A percentile compares a stretch with the other conserved stretches of the same genome.
Conservation (phyloP, 2,113 vertebrate species). For the Isichthys henryi region DNA sequence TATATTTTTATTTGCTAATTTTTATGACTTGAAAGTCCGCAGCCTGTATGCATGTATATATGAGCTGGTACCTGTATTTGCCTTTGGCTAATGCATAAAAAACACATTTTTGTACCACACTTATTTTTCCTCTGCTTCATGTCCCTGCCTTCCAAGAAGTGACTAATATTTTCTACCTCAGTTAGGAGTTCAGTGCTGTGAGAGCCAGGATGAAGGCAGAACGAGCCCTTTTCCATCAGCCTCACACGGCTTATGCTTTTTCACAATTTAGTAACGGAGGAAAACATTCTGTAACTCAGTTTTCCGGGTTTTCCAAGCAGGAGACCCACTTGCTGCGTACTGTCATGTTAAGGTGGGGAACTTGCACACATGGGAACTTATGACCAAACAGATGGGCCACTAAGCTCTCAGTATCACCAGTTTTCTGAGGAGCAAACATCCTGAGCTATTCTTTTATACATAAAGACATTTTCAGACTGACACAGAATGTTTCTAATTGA, state of each 20-base stretch:
- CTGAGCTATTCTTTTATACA: background rate
- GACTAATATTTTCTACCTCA: constrained; percentile 57
- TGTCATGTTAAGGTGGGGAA: background rate
- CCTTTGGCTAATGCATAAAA: constrained; percentile 3
- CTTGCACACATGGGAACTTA: background rate
- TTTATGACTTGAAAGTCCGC: background rate
- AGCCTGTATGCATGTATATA: background rate
- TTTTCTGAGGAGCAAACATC: background rate
- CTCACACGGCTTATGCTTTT: constrained; percentile 30
- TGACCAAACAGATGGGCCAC: background rate
- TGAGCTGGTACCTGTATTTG: background rate
- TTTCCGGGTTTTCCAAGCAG: background rate
- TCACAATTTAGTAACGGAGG: constrained; percentile 14
- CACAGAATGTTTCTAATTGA: background rate
- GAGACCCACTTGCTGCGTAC: background rate
- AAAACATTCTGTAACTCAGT: background rate
- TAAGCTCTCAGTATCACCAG: background rate
- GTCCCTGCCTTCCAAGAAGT: constrained; percentile 42
- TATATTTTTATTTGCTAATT: background rate
- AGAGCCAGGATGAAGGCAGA: constrained; percentile 14
- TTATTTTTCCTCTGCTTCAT: constrained; percentile 43
- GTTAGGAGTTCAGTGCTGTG: constrained; percentile 30
- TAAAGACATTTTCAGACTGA: background rate
- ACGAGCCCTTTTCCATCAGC: constrained; percentile 26
- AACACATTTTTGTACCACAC: constrained; percentile 30